These are phyloP conservation scores for Psittacus erithacus DNA, from an alignment of 2,113 vertebrate genomes.

Conservation along the genomic window DNA sequence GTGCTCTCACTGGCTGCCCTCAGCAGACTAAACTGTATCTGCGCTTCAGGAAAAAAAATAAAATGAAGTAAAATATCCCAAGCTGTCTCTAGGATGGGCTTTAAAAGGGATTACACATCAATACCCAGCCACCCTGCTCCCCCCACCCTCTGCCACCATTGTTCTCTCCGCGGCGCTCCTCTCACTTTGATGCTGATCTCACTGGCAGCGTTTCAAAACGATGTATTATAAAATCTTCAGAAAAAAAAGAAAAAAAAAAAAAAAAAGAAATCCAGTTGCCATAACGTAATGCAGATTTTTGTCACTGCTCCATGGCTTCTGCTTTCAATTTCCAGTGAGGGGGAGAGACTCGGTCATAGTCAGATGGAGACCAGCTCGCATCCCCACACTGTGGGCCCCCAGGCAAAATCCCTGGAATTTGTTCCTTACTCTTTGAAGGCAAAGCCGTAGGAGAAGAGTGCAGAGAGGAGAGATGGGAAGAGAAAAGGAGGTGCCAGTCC, in stretches of 20 bases:
- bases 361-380: conserved; percentile 70
- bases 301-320: conserved; percentile 86
- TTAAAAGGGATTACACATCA: conserved; percentile 66
- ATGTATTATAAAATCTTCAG: conserved; percentile 80
- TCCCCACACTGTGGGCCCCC: conserved; percentile 42
- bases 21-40: conserved; percentile 50
- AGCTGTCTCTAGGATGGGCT: conserved; percentile 40
- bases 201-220: conserved; percentile 82
- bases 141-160: conserved; percentile 59
- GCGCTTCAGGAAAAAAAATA: conserved; percentile 1
- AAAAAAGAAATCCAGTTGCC: conserved; percentile 64
- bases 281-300: conserved; percentile 93
- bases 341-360: conserved; percentile 72
- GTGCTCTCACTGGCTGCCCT: conserved; percentile 20
- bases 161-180: conserved; percentile 66
- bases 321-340: conserved; percentile 85
- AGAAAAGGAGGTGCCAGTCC: neutral
- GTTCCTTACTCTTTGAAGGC: conserved; percentile 63
- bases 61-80: neutral
- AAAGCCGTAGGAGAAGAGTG: neutral
- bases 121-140: conserved; percentile 52
- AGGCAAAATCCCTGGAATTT: conserved; percentile 72
- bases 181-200: conserved; percentile 88
- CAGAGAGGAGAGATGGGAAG: neutral
- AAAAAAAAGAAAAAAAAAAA: conserved; percentile 44